Evolutionary conservation across 2,797 vertebrate genomes (phyloP).

Genomic region (Helicolenus hilgendorfi): DNA sequence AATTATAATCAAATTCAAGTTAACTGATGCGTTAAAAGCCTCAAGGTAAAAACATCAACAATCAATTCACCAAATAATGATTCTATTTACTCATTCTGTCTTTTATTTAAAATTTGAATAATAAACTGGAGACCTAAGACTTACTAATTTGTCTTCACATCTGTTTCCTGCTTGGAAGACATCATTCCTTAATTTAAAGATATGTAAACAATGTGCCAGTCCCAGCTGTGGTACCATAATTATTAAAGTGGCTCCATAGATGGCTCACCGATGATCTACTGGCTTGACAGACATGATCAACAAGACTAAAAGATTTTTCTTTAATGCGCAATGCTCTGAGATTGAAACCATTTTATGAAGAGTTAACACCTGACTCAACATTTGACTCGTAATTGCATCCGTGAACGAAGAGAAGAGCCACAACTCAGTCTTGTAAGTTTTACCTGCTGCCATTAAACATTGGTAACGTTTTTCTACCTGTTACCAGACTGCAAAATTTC

Average conservation of each 20-base stretch:
- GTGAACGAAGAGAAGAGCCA: slow-evolving; percentile 36
- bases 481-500: not conserved
- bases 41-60: not conserved
- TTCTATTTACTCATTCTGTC: not conserved
- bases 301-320: not conserved
- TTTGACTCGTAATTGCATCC: not conserved
- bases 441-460: not conserved
- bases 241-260: not conserved
- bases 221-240: no score
- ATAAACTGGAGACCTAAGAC: not conserved
- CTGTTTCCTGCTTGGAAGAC: not conserved
- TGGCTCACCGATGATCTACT: not conserved
- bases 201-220: not conserved
- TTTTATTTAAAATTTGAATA: not conserved
- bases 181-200: not conserved
- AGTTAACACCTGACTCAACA: not conserved
- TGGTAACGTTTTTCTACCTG: not conserved
- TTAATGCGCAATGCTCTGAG: not conserved
- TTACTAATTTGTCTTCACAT: not conserved
- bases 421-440: slow-evolving; percentile 44
- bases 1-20: not conserved
- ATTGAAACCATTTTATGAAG: not conserved
- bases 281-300: not conserved
- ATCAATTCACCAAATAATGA: not conserved
- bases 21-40: not conserved